Conservation (phyloP, 2,888 invertebrate genomes). For the Callinectes sapidus region DNA sequence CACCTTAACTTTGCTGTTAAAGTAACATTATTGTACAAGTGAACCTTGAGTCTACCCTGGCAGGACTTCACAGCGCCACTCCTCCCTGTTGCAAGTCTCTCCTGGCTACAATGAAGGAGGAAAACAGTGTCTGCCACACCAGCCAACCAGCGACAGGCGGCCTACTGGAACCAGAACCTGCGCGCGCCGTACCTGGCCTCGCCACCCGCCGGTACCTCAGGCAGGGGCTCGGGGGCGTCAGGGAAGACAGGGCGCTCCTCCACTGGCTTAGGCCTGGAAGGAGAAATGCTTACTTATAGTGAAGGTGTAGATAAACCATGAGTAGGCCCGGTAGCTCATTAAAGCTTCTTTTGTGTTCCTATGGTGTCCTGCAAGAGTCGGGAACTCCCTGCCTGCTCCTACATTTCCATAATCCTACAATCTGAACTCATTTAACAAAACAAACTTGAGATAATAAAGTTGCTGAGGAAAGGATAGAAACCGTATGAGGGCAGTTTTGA, state of each 20-base stretch:
- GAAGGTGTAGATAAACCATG: too few species aligned
- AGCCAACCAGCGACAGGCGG: not conserved
- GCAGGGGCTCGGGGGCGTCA: constrained; percentile 53
- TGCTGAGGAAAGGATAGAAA: too few species aligned
- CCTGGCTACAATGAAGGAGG: not conserved
- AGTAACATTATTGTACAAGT: not conserved
- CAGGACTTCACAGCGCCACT: not conserved
- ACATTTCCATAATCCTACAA: too few species aligned
- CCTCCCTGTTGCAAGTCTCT: not conserved
- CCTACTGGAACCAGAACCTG: constrained; percentile 50
- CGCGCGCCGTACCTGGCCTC: constrained; percentile 54
- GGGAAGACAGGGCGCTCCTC: constrained; percentile 58
- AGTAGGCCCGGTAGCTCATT: too few species aligned
- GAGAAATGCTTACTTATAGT: not conserved
- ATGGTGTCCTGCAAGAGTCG: too few species aligned
- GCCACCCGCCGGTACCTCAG: not conserved
- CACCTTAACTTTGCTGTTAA: not conserved
- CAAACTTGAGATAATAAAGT: too few species aligned
- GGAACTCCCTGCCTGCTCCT: too few species aligned
- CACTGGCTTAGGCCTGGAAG: constrained; percentile 62
- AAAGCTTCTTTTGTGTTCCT: too few species aligned
- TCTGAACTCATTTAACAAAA: too few species aligned
- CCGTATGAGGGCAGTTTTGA: too few species aligned
- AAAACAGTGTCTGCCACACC: not conserved
- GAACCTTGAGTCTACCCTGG: not conserved